Conservation (phyloP, 1,140 invertebrate genomes). For the Melitaea cinxia region DNA sequence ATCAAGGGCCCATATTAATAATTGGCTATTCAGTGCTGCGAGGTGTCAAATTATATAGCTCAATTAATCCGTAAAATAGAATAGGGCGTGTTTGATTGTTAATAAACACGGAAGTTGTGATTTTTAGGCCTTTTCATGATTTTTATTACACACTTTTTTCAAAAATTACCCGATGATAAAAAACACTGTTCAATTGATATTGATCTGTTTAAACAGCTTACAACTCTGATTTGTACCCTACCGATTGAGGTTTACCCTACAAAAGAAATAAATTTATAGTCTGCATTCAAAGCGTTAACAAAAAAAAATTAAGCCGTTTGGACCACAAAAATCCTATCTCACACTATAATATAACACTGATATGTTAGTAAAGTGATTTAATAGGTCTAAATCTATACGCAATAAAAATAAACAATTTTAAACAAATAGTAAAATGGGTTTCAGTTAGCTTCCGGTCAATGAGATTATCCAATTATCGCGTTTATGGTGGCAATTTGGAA, state of each 20-base stretch:
- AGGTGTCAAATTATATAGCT: conserved; percentile 81
- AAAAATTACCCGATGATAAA: too few relatives aligned
- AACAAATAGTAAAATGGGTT: conserved; percentile 58
- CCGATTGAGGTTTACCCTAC: too few relatives aligned
- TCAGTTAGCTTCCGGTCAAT: conserved; percentile 73
- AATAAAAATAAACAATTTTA: conserved; percentile 40
- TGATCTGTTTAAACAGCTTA: too few relatives aligned
- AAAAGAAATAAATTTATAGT: too few relatives aligned
- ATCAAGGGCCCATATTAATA: conserved; percentile 80
- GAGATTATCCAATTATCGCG: conserved; percentile 71
- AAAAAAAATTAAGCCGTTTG: neutral
- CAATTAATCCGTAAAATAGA: conserved; percentile 77
- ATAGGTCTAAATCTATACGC: conserved; percentile 14
- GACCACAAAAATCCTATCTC: conserved; percentile 13
- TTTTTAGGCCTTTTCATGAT: conserved; percentile 5
- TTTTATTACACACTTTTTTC: conserved; percentile 5
- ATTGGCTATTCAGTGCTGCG: conserved; percentile 78
- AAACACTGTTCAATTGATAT: too few relatives aligned
- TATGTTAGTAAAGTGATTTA: conserved; percentile 33
- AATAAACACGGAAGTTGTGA: conserved; percentile 21
- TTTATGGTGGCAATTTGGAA: conserved; percentile 73
- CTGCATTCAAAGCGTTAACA: too few relatives aligned
- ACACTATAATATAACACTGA: neutral
- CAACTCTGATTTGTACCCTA: neutral
- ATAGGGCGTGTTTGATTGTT: conserved; percentile 37